Base-by-base conservation (phyloP, 2,888 invertebrate genomes). In the Prosapia bicincta region DNA sequence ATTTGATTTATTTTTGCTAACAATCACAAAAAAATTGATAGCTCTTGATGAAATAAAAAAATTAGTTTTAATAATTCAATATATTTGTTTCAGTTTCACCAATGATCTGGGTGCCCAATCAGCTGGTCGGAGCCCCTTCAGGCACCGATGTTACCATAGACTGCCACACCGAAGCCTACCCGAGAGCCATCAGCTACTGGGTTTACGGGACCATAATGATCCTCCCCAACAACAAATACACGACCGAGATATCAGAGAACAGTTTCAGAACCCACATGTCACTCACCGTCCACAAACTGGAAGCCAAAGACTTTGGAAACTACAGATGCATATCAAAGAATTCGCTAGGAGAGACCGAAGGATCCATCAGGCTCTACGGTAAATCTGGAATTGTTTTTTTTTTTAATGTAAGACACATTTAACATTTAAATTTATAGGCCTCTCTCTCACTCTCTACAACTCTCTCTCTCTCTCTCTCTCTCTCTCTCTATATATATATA, bases 41-140 rank as follows among this genome's bases (percentile, higher is more conserved):
- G n/a, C n/a, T n/a, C n/a, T n/a, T n/a, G n/a, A n/a, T n/a, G n/a
- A n/a, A n/a, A n/a, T n/a, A n/a, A n/a, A n/a, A n/a, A n/a, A n/a
- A n/a, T n/a, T n/a, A n/a, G n/a, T n/a, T n/a, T n/a, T n/a, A n/a
- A n/a, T n/a, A n/a, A n/a, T n/a, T n/a, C n/a, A n/a, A n/a, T n/a
- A n/a, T n/a, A 80, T 81, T 80, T 79, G 77, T 86, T 87, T 26
- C 87, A 96, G 96, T 96, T 87, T 93, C 94, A 0, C 96, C 96
- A 71, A 95, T 96, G 94, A 95, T 96, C 84, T 96, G 94, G 93
- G 95, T 96, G 80, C 95, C 96, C 74, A 96, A 96, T 88, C 96
- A 96, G 87, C 88, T 96, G 85, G 95, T 96, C 78, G 96, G 96
- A 1, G 96, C 96, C 30, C 96, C 96, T 77, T 90, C 93, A 76